Base-by-base conservation (phyloP, 2,797 vertebrate genomes). In the Peromyscus attwateri region DNA sequence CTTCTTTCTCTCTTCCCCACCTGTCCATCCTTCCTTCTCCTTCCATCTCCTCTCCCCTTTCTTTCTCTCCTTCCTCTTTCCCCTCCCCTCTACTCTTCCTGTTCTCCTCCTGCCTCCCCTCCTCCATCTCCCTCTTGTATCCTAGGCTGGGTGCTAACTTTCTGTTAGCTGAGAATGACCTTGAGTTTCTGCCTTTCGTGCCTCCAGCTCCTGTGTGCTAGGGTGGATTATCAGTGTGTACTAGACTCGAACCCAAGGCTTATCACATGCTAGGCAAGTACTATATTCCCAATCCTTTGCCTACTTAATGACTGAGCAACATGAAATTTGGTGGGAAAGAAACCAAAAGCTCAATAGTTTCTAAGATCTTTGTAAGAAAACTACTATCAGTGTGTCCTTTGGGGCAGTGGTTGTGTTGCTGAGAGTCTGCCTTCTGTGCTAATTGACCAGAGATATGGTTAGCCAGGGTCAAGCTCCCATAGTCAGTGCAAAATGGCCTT, bases 371-470 rank as follows among this genome's bases (percentile, higher is more conserved):
- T 57, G 73, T 16, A 73, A 87, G 31, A 60, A 70, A 87, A 46
- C 3, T 66, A 68, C 88, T 62, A 62, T 66, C 70, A 1, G 2
- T 62, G 23, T 81, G 60, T 87, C 68, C 2, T 89, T 87, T 81
- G 43, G 64, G 17, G 17, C 40, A n/a, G 14, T 89, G 91, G 70
- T n/a, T 89, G 71, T 6, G n/a, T 84, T 94, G 92, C 91, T 46
- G 73, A 89, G 83, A 76, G 19, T 40, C 62, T 94, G 76, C 87
- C 52, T 31, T 96, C 92, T 91, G 70, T 82, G 60, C 70, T 97
- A 68, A 94, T 77, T 83, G 91, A 82, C 87, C 52, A 34, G 70
- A 34, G 17, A 91, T 55, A 60, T 81, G 91, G 14, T 92, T 76
- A 62, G 40, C 79, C 49, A 11, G 46, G 92, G 66, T 90, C 66